Base-by-base conservation (phyloP, 2,113 vertebrate genomes). In the Helogale parvula region DNA sequence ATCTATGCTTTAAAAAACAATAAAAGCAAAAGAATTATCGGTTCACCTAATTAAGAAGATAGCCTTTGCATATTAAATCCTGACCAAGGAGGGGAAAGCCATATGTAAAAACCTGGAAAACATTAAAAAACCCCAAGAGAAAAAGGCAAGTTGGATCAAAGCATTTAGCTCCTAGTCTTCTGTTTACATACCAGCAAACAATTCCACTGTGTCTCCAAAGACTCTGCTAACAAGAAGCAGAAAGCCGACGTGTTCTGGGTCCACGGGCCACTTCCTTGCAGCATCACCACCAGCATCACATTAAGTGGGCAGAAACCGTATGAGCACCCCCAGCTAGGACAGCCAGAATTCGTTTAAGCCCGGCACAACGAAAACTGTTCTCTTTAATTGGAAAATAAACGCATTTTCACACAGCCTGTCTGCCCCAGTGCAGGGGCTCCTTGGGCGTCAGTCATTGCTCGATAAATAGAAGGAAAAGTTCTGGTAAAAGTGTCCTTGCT, bases 81-180 rank as follows among this genome's bases (percentile, higher is more conserved):
- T 91, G 68, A 79, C 45, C 68, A 72, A 13, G 47, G 35, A 74
- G 63, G 15, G 52, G 54, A 54, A 47, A 87, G 7, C 17, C 2
- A 35, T 33, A 74, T 27, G 1, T 76, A 89, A 41, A 93, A 80
- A 79, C 33, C 63, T 94, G 79, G 68, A 71, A 95, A 76, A 81
- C 60, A 96, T 96, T 79, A 45, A 38, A 71, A 96, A 92, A 77
- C 76, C 66, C n/a, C 50, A 77, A 83, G 60, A 93, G 52, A 84
- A 84, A 71, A 84, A 66, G 60, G 27, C 77, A n/a, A 71, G 25
- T 38, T 79, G 88, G 72, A 93, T 77, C 77, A 88, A 87, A 94
- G 71, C 38, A 69, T 35, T 21, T 12, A 52, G 54, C 50, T 41
- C 63, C 27, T 71, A 35, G 52, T 41, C 41, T 69, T 87, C 87